phyloP scores from a whole-genome alignment of 2,113 vertebrate species.

The Paramormyrops kingsleyae region DNA sequence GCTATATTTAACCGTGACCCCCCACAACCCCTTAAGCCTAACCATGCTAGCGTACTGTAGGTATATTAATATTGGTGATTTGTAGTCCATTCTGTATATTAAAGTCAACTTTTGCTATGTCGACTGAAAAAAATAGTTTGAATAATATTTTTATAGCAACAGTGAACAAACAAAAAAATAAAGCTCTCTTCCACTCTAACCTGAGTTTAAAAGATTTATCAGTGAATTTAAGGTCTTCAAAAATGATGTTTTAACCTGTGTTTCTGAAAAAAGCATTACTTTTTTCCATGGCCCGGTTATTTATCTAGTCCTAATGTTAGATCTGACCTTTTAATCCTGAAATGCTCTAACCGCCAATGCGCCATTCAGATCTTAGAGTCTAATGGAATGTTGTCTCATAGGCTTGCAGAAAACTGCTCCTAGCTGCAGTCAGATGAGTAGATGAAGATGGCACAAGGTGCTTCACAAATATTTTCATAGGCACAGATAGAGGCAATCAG shows the following conservation, averaged over 20 bases:
- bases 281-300: neutral
- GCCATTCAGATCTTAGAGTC: neutral
- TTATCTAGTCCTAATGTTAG: neutral
- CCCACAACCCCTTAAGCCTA: neutral
- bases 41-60: neutral
- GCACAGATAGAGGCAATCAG: neutral
- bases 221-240: no score
- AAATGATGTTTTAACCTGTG: no score
- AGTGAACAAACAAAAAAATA: neutral
- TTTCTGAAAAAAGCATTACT: neutral
- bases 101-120: neutral
- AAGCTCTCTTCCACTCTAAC: neutral
- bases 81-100: neutral
- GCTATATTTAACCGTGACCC: neutral
- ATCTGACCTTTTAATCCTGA: neutral
- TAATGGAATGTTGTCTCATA: neutral
- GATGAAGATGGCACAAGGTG: neutral
- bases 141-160: neutral
- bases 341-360: neutral
- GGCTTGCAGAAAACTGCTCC: neutral
- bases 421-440: neutral
- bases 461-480: neutral
- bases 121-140: neutral
- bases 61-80: neutral
- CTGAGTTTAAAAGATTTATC: neutral